These are phyloP conservation scores for Hylaeus anthracinus DNA, from an alignment of 1,140 invertebrate species.

Conservation along the genomic window DNA sequence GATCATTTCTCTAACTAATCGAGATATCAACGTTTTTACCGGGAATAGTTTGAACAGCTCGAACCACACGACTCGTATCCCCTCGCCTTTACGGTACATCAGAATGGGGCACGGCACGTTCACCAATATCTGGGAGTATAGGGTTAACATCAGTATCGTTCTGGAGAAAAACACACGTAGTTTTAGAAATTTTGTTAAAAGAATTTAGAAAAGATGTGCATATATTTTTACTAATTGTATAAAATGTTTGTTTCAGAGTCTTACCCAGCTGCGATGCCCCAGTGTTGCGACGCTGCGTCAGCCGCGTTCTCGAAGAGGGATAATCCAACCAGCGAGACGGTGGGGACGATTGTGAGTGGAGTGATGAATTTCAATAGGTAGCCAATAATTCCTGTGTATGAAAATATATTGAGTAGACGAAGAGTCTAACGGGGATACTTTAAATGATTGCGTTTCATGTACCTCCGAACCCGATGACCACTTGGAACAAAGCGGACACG, in stretches of 20 bases:
- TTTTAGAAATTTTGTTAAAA: no score
- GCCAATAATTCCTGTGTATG: slow-evolving; percentile 85
- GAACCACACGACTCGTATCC: slow-evolving; percentile 84
- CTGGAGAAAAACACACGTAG: slow-evolving; percentile 76
- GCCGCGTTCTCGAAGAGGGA: slow-evolving; percentile 90
- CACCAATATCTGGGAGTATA: slow-evolving; percentile 91
- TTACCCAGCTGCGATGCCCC: slow-evolving; percentile 90
- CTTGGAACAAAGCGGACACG: slow-evolving; percentile 89
- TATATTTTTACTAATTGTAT: neutral
- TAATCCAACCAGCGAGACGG: slow-evolving; percentile 89
- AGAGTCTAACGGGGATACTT: neutral
- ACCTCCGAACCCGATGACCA: slow-evolving; percentile 86
- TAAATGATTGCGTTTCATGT: slow-evolving; percentile 5
- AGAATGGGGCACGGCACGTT: slow-evolving; percentile 86
- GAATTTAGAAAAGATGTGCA: no score
- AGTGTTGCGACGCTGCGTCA: slow-evolving; percentile 88
- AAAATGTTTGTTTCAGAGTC: neutral
- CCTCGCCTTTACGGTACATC: slow-evolving; percentile 83
- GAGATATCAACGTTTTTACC: slow-evolving; percentile 80
- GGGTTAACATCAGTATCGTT: slow-evolving; percentile 89
- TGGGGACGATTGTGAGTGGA: slow-evolving; percentile 90
- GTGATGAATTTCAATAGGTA: slow-evolving; percentile 88
- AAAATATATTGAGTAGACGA: neutral
- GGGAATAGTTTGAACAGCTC: slow-evolving; percentile 92
- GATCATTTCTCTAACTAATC: neutral